Percentiles rank a stretch among this genome's conserved stretches.
Evolutionary conservation across 2,888 invertebrate genomes (phyloP).

Genomic region (Cerastis leucographa): DNA sequence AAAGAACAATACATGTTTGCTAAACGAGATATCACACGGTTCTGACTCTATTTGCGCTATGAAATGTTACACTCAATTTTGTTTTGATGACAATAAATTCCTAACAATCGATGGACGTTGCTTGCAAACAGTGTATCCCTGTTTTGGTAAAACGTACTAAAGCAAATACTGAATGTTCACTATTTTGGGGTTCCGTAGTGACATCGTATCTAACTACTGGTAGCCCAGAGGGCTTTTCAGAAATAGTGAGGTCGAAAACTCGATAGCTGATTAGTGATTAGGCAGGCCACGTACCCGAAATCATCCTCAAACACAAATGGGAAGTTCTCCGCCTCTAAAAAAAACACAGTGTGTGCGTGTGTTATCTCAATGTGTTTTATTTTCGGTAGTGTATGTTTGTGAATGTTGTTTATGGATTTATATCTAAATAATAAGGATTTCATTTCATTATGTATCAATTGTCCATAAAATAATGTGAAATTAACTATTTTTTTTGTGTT

Average conservation of each 20-base stretch:
- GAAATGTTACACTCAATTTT: constrained; percentile 21
- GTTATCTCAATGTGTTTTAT: too few species aligned
- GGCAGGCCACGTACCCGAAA: not conserved
- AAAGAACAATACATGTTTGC: constrained; percentile 31
- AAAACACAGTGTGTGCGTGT: too few species aligned
- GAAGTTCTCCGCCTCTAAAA: too few species aligned
- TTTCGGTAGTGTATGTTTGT: too few species aligned
- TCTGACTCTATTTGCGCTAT: constrained; percentile 31
- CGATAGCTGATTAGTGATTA: not conserved
- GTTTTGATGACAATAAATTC: constrained; percentile 59
- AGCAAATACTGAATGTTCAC: not conserved
- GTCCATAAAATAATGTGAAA: too few species aligned
- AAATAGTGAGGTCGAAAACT: not conserved
- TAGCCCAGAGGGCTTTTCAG: not conserved
- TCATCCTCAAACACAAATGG: too few species aligned
- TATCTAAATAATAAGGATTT: too few species aligned
- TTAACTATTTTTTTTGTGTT: too few species aligned
- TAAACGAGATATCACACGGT: not conserved
- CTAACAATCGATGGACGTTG: constrained; percentile 23
- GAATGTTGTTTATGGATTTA: too few species aligned
- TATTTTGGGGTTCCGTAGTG: constrained; percentile 21
- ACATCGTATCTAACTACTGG: not conserved
- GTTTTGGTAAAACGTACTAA: constrained; percentile 20
- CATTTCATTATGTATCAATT: too few species aligned
- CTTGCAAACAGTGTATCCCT: constrained; percentile 32